Conservation (phyloP, 2,888 invertebrate species). For the Griposia aprilina region DNA sequence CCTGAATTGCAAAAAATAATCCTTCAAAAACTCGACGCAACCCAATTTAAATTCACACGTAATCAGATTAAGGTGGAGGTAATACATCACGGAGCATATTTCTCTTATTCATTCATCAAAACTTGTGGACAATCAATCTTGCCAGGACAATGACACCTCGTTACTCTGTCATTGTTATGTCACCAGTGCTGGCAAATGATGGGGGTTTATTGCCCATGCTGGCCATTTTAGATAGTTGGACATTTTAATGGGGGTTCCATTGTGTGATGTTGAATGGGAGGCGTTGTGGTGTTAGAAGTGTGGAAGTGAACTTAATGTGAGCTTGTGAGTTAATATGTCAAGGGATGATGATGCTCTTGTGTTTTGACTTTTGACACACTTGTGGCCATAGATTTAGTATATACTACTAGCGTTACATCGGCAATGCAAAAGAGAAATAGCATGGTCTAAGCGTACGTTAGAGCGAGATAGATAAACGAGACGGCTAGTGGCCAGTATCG, state of each 20-base stretch:
- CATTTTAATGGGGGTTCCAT: conserved; percentile 52
- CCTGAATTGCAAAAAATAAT: conserved; percentile 31
- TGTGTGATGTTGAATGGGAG: conserved; percentile 37
- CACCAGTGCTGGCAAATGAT: conserved; percentile 59
- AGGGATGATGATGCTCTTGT: conserved; percentile 2
- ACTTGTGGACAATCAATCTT: conserved; percentile 71
- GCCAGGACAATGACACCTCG: conserved; percentile 71
- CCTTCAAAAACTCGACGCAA: conserved; percentile 32
- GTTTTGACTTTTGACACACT: not conserved
- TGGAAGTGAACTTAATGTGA: conserved; percentile 30
- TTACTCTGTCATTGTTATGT: conserved; percentile 66
- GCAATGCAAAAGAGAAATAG: too few relatives aligned
- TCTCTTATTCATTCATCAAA: conserved; percentile 69
- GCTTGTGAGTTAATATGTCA: conserved; percentile 12
- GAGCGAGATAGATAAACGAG: too few relatives aligned
- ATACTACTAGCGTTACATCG: too few relatives aligned
- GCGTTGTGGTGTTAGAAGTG: conserved; percentile 17
- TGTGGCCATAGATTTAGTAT: not conserved
- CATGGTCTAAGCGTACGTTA: too few relatives aligned
- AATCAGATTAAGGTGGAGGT: conserved; percentile 59
- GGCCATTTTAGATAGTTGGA: conserved; percentile 45
- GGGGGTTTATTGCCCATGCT: conserved; percentile 48
- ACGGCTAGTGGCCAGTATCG: too few relatives aligned
- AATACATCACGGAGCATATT: conserved; percentile 67
- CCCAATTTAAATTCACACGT: conserved; percentile 61